Evolutionary conservation across 2,888 invertebrate genomes (phyloP), one percentile per base, ranked within the genome.

Genomic region (Pachydiplax longipennis): DNA sequence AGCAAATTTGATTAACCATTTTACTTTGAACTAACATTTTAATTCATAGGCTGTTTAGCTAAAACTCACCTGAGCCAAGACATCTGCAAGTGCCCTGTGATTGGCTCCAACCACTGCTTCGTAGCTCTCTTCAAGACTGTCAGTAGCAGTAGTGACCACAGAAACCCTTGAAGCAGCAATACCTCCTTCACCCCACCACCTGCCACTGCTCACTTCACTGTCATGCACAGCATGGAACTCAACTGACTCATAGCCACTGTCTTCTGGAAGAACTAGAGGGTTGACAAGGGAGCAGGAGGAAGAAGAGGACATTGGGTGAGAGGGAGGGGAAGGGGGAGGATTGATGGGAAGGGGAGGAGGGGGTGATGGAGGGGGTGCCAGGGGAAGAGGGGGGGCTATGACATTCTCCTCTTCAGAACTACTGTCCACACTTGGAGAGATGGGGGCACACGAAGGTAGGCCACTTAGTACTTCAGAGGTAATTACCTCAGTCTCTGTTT

Each of bases 31-130:
- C 18, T 48, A 13, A 13, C 12, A 48, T 37, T 37, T 37, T 10
- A 10, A 44, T 8, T 0, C 8, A 6, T 10, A 44, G 44, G 5
- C 53, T 53, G 3, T 53, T 53, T 18, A 53, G 3, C 3, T 53
- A 18, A 2, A 61, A 92, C 93, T 93, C 94, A 98, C 98, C 95
- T 98, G 97, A 94, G 98, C 98, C 92, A 98, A 95, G 93, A 98
- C 97, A 94, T 98, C 98, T 90, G 98, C 97, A 35, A 98, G 95
- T 12, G 98, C 98, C 94, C 98, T 98, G 93, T 98, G 98, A 95
- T 98, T 98, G 91, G 98, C 98, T 65, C 97, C 96, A 92, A 98
- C 96, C 61, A 98, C 98, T 80, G 98, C 98, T 31, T 97, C 97
- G 93, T 98, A 98, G 94, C 98, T 98, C 93, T 98, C 98, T 93